A percentile compares a stretch with the other conserved stretches of the same genome.
phyloP scores from a whole-genome alignment of 2,888 invertebrate species.

The Azorinus chamasolen region DNA sequence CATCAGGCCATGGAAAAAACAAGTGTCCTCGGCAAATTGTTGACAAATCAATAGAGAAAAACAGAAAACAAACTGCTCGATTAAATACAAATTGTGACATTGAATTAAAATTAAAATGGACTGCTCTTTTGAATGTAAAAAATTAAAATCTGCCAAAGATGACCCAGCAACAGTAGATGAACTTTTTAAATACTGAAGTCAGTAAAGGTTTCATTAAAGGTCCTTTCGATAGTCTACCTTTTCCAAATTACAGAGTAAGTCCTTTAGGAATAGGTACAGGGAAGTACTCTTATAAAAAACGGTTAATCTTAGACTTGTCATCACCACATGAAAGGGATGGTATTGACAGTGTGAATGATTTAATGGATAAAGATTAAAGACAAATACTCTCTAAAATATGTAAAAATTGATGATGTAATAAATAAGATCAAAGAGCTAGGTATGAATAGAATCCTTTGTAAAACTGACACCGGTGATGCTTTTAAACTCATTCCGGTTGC shows the following conservation, averaged over 20 bases:
- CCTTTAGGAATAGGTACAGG: conserved; percentile 47
- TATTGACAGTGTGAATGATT: conserved; percentile 46
- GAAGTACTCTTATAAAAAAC: conserved; percentile 56
- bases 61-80: no score
- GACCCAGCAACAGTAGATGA: conserved; percentile 28
- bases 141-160: conserved; percentile 44
- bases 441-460: conserved; percentile 21
- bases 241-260: conserved; percentile 41
- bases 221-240: conserved; percentile 42
- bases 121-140: conserved; percentile 26
- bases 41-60: no score
- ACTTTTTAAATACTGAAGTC: conserved; percentile 42
- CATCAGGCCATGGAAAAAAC: no score
- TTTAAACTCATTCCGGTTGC: conserved; percentile 42
- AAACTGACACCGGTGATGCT: conserved; percentile 52
- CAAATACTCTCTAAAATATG: conserved; percentile 39
- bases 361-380: conserved; percentile 65
- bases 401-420: conserved; percentile 61
- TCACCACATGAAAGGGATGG: conserved; percentile 48
- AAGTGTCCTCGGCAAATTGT: no score
- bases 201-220: conserved; percentile 51
- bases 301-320: conserved; percentile 60
- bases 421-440: conserved; percentile 29
- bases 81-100: no score
- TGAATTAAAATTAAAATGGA: not conserved